Evolutionary conservation across 30 jellyfish, hydroid and myxozoan species (phyloP).

Genomic region (Chrysaora quinquecirrha): DNA sequence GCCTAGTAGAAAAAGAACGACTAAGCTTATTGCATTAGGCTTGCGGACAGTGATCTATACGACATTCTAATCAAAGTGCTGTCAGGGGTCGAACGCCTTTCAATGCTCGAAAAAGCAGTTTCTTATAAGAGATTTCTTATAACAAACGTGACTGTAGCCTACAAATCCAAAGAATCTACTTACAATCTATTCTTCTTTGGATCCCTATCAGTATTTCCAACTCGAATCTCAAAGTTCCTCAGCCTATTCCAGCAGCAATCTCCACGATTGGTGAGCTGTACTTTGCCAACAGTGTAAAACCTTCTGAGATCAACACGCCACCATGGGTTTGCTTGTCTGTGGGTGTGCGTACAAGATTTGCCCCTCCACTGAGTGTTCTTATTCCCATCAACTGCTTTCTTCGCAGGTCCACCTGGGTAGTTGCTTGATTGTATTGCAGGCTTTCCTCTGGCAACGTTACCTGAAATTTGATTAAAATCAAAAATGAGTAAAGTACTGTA

Average conservation of each 20-base stretch:
- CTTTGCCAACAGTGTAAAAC: constrained; percentile 58
- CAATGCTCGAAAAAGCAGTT: too few species aligned
- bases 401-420: constrained; percentile 55
- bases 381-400: constrained; percentile 66
- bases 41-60: too few species aligned
- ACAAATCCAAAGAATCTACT: background rate
- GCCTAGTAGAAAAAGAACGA: too few species aligned
- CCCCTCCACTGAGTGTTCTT: constrained; percentile 59
- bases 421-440: constrained; percentile 54
- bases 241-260: constrained; percentile 65
- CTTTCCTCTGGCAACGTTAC: constrained; percentile 56
- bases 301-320: constrained; percentile 69
- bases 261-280: constrained; percentile 57
- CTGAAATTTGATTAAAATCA: constrained; percentile 11
- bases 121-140: too few species aligned
- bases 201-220: constrained; percentile 60
- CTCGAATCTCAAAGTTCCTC: constrained; percentile 64
- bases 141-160: too few species aligned
- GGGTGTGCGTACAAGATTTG: constrained; percentile 56
- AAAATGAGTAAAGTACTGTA: too few species aligned
- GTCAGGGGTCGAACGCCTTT: too few species aligned
- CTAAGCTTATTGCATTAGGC: too few species aligned
- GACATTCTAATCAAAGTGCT: too few species aligned
- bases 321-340: constrained; percentile 67
- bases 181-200: constrained; percentile 54